A percentile compares a stretch with the other conserved stretches of the same genome.
These are phyloP conservation scores for Lutraria lutraria DNA, from an alignment of 2,888 invertebrate genomes.

Conservation along the genomic window DNA sequence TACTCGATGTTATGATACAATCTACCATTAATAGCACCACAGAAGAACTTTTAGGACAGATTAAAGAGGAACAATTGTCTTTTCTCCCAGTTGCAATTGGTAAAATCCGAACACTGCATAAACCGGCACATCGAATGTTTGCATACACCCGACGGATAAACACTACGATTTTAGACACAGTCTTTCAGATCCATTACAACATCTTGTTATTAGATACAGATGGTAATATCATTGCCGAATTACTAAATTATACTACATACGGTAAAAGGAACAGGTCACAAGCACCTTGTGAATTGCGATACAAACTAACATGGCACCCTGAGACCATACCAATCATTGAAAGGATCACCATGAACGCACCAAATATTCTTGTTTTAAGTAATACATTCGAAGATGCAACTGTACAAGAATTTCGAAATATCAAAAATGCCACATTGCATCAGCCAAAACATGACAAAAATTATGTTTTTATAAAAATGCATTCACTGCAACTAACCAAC, in stretches of 20 bases:
- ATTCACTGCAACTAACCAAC: background rate
- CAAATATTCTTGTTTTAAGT: background rate
- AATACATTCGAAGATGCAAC: background rate
- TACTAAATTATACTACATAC: slow-evolving; percentile 35
- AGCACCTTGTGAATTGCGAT: slow-evolving; percentile 33
- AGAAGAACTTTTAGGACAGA: background rate
- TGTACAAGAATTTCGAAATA: background rate
- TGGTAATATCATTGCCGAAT: slow-evolving; percentile 29
- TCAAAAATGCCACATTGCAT: background rate
- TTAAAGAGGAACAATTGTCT: slow-evolving; percentile 24
- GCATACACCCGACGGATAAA: slow-evolving; percentile 24
- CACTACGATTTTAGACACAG: slow-evolving; percentile 23
- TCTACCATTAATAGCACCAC: slow-evolving; percentile 27
- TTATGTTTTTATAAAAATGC: background rate
- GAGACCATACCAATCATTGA: background rate
- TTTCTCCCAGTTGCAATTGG: slow-evolving; percentile 30
- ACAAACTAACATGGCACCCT: slow-evolving; percentile 22
- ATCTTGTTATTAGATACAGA: slow-evolving; percentile 12
- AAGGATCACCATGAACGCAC: background rate
- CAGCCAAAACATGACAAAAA: background rate
- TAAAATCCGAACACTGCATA: background rate
- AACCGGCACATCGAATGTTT: slow-evolving; percentile 22
- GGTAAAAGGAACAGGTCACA: slow-evolving; percentile 19
- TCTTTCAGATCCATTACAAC: slow-evolving; percentile 29
- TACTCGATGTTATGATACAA: slow-evolving; percentile 33